A percentile compares a stretch with the other conserved stretches of the same genome.
Evolutionary conservation across 35 echinoderm and acorn worm species (phyloP).

Genomic region (Apostichopus japonicus): DNA sequence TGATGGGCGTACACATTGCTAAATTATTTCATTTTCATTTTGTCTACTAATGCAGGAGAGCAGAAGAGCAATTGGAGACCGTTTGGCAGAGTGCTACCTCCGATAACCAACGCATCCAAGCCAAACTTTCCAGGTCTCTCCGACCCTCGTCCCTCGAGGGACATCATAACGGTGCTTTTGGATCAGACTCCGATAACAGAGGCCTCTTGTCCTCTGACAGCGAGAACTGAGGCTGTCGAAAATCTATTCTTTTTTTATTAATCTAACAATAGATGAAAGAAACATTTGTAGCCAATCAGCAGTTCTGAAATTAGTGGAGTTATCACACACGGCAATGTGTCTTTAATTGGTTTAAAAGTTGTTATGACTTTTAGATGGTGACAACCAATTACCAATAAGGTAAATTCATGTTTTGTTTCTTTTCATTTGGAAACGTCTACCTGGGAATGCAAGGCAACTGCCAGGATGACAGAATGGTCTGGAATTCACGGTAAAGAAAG

Average conservation of each 20-base stretch:
- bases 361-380: too few relatives aligned
- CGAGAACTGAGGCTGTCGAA: constrained; percentile 36
- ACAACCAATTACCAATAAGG: too few relatives aligned
- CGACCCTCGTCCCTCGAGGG: constrained; percentile 15
- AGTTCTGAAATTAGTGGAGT: neutral
- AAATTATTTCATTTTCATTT: too few relatives aligned
- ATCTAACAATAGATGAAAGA: neutral
- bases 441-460: too few relatives aligned
- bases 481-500: too few relatives aligned
- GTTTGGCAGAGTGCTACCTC: constrained; percentile 89
- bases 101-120: constrained; percentile 89
- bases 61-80: constrained; percentile 91
- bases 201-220: constrained; percentile 87
- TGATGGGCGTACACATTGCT: too few relatives aligned
- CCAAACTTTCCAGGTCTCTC: constrained; percentile 65
- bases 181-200: constrained; percentile 89
- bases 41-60: constrained; percentile 61
- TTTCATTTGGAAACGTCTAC: too few relatives aligned
- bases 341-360: too few relatives aligned
- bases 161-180: constrained; percentile 67
- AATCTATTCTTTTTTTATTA: neutral
- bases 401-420: too few relatives aligned
- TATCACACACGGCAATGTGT: too few relatives aligned
- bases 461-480: too few relatives aligned
- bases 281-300: neutral